phyloP scores from a whole-genome alignment of 2,797 vertebrate genomes.

The Pseudocheirus occidentalis region DNA sequence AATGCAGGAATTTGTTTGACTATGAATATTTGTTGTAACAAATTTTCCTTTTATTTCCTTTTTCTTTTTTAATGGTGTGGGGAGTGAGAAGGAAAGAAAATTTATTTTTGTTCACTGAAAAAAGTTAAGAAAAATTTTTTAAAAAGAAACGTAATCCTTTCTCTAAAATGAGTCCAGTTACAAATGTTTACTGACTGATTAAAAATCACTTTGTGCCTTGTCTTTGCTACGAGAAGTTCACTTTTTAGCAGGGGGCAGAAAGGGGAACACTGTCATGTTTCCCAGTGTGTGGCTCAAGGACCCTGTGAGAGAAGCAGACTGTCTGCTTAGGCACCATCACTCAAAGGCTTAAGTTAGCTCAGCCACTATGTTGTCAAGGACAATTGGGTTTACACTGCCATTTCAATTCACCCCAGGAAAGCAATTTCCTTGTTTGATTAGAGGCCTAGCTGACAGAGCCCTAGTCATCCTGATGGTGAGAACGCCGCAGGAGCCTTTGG shows the following conservation, averaged over 20 bases:
- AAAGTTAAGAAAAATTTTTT: not conserved
- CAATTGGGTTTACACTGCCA: not conserved
- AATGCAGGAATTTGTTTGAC: not conserved
- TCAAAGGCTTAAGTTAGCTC: conserved; percentile 2
- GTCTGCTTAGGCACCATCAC: not conserved
- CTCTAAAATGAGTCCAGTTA: not conserved
- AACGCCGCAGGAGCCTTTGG: not conserved
- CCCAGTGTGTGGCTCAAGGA: not conserved
- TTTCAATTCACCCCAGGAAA: conserved; percentile 67
- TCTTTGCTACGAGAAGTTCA: not conserved
- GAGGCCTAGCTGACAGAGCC: conserved; percentile 70
- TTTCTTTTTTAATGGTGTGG: not conserved
- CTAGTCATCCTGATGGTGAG: conserved; percentile 14
- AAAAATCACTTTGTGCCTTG: not conserved
- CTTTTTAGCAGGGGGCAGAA: not conserved
- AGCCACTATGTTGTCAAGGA: not conserved
- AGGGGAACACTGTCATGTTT: not conserved
- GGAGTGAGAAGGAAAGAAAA: not conserved
- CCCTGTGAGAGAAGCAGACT: not conserved
- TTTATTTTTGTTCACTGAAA: not conserved
- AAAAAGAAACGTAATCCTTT: not conserved
- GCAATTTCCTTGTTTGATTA: conserved; percentile 80
- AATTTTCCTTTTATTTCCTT: not conserved
- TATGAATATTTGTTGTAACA: not conserved
- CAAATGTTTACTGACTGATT: not conserved